Conservation (phyloP, 2,797 vertebrate genomes). For the Falco novaeseelandiae region DNA sequence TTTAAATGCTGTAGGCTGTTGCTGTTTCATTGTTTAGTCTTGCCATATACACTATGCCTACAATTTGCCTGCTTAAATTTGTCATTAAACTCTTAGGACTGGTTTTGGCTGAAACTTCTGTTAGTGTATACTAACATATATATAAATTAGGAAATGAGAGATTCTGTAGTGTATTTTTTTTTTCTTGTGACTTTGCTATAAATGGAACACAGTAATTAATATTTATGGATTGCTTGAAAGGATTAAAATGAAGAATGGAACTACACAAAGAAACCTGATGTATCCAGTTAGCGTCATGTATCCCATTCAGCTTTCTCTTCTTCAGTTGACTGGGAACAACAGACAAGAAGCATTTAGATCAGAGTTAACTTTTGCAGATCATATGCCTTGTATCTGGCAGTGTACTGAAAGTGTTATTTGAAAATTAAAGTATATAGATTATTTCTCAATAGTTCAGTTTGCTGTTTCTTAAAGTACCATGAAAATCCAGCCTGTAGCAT, state of each 20-base stretch:
- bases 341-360: background rate
- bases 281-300: background rate
- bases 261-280: background rate
- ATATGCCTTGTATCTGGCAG: background rate
- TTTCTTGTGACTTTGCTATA: background rate
- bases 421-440: background rate
- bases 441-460: background rate
- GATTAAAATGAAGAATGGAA: background rate
- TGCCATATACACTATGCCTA: background rate
- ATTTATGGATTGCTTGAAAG: background rate
- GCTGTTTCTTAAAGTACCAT: background rate
- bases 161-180: background rate
- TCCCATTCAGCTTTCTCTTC: background rate
- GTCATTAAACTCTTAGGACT: background rate
- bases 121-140: background rate
- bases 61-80: background rate
- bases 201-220: background rate
- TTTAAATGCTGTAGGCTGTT: background rate
- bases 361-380: background rate
- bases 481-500: background rate
- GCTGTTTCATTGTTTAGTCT: background rate
- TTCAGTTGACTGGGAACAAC: background rate
- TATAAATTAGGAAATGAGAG: background rate
- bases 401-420: background rate
- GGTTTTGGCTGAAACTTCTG: background rate